Conservation (phyloP, 2,113 vertebrate species). For the Gymnocephalus cernua region DNA sequence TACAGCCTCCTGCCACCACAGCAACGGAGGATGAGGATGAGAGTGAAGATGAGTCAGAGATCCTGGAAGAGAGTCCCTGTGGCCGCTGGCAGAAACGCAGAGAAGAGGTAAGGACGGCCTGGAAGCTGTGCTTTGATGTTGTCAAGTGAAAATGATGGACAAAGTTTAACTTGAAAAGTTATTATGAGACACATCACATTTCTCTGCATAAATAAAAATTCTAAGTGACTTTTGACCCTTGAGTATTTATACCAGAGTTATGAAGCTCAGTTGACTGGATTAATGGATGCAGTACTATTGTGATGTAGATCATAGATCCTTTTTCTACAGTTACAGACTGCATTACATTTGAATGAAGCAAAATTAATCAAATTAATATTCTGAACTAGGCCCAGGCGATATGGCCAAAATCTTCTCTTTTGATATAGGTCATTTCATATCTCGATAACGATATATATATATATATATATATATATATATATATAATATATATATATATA, state of each 20-base stretch:
- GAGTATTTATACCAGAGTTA: not conserved
- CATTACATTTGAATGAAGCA: not conserved
- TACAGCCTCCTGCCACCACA: slow-evolving; percentile 79
- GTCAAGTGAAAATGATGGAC: not conserved
- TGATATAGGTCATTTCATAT: no score
- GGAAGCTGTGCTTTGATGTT: not conserved
- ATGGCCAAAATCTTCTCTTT: no score
- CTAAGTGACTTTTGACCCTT: not conserved
- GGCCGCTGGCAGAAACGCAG: slow-evolving; percentile 97
- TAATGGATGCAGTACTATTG: not conserved
- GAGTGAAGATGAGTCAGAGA: slow-evolving; percentile 97
- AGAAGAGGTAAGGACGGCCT: slow-evolving; percentile 88
- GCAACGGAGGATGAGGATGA: slow-evolving; percentile 94
- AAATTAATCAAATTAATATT: not conserved
- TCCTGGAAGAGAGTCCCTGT: slow-evolving; percentile 97
- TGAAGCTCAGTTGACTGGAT: not conserved
- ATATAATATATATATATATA: no score
- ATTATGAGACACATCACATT: not conserved
- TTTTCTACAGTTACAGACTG: not conserved
- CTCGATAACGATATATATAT: no score
- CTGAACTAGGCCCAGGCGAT: not conserved
- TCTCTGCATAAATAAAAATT: not conserved
- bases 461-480: no score
- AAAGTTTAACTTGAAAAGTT: not conserved
- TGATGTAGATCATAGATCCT: not conserved